Evolutionary conservation across 2,113 vertebrate genomes (phyloP).

Genomic region (Danionella cerebrum): DNA sequence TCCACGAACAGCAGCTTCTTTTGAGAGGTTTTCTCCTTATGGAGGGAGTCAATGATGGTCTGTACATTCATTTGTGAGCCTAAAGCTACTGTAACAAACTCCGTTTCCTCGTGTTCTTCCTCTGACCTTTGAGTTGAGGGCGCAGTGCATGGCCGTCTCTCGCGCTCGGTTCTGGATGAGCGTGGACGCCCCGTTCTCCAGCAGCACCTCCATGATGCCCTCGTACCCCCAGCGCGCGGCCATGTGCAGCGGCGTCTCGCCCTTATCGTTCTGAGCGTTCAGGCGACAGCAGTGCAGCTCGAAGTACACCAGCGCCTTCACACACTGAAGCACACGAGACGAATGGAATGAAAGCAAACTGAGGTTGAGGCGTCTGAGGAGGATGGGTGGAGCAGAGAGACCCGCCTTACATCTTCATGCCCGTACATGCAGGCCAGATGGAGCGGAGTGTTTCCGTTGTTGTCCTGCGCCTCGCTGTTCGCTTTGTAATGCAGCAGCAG

Average conservation of each 20-base stretch:
- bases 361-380: too few species aligned
- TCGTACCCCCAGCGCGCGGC: conserved; percentile 95
- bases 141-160: conserved; percentile 79
- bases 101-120: too few species aligned
- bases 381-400: too few species aligned
- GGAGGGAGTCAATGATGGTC: too few species aligned
- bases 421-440: conserved; percentile 91
- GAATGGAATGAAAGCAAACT: too few species aligned
- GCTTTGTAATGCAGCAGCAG: conserved; percentile 91
- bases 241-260: conserved; percentile 85
- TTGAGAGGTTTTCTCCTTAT: too few species aligned
- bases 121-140: conserved; percentile 89
- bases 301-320: conserved; percentile 95
- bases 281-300: conserved; percentile 77
- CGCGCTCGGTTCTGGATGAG: conserved; percentile 73
- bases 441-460: conserved; percentile 84
- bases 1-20: too few species aligned
- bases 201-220: conserved; percentile 82
- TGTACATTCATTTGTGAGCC: too few species aligned
- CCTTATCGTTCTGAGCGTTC: conserved; percentile 87
- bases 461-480: conserved; percentile 79
- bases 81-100: too few species aligned
- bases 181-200: conserved; percentile 84
- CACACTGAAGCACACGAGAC: conserved; percentile 67
- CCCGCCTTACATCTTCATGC: conserved; percentile 82